Evolutionary conservation across 2,888 invertebrate species (phyloP).

Genomic region (Drosophila flavopinicola): DNA sequence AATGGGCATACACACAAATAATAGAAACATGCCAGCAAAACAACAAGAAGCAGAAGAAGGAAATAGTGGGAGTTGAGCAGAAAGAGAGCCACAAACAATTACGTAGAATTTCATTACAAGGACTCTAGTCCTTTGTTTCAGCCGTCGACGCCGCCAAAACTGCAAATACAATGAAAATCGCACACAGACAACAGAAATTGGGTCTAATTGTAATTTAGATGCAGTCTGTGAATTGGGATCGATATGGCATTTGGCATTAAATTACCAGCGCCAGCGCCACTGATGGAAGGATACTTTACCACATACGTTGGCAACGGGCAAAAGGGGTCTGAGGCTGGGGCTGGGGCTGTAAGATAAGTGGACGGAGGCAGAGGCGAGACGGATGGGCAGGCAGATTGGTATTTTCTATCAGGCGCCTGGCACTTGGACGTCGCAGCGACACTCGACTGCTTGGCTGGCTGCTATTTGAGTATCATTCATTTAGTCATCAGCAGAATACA

Average conservation of each 20-base stretch:
- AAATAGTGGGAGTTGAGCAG: too few species aligned
- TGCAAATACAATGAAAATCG: constrained; percentile 23
- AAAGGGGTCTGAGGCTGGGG: neutral
- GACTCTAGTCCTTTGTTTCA: constrained; percentile 36
- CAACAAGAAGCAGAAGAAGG: too few species aligned
- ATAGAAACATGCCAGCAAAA: constrained; percentile 10
- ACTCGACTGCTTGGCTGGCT: constrained; percentile 41
- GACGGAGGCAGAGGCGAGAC: rapidly evolving
- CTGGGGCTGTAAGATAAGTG: too few species aligned
- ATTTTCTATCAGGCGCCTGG: constrained; percentile 23
- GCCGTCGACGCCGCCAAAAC: constrained; percentile 13
- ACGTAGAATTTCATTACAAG: constrained; percentile 62
- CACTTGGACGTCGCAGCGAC: constrained; percentile 21
- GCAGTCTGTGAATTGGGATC: constrained; percentile 52
- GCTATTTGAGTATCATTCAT: constrained; percentile 57
- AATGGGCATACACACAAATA: constrained; percentile 27
- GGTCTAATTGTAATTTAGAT: constrained; percentile 73
- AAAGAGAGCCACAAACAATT: constrained; percentile 54
- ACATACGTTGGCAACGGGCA: neutral
- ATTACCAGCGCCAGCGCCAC: constrained; percentile 41
- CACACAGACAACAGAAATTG: constrained; percentile 33
- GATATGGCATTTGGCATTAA: constrained; percentile 52
- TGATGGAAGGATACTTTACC: constrained; percentile 24
- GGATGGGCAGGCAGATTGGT: neutral
- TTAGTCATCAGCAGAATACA: constrained; percentile 45